These are phyloP conservation scores for Chaetogeoica ovagalla DNA, from an alignment of 2,888 invertebrate genomes.

Conservation along the genomic window DNA sequence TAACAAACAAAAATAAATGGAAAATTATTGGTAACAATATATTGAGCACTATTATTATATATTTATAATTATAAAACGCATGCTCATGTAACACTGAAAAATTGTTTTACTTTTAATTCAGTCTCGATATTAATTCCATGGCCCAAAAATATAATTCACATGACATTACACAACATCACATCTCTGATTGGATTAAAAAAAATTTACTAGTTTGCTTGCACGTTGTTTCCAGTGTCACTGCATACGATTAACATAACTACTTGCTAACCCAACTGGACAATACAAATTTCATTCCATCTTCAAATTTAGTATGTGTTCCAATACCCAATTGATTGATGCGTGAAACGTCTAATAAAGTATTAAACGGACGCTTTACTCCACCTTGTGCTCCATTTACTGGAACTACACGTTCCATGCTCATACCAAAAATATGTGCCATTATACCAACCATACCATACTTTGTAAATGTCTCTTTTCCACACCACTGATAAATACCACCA, in stretches of 20 bases:
- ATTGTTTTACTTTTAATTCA: no score
- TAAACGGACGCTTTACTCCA: constrained; percentile 59
- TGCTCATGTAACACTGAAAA: no score
- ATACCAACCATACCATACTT: constrained; percentile 62
- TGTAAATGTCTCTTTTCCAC: constrained; percentile 62
- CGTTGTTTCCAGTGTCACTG: background rate
- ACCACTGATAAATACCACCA: constrained; percentile 62
- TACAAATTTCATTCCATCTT: constrained; percentile 58
- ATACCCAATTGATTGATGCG: constrained; percentile 59
- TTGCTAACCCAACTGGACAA: constrained; percentile 55
- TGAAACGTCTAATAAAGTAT: constrained; percentile 59
- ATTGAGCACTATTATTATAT: no score
- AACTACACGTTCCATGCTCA: constrained; percentile 59
- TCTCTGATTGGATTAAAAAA: no score
- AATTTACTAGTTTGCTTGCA: no score
- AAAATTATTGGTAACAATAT: no score
- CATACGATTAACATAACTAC: background rate
- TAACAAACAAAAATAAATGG: no score
- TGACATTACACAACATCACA: no score
- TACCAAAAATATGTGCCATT: constrained; percentile 61
- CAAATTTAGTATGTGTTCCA: constrained; percentile 59
- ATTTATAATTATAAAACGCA: no score
- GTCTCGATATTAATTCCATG: no score
- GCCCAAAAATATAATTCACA: no score
- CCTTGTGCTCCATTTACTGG: constrained; percentile 58